A percentile compares a stretch with the other conserved stretches of the same genome.
These are phyloP conservation scores for Oscheius onirici DNA, from an alignment of 2,888 invertebrate genomes.

Conservation along the genomic window DNA sequence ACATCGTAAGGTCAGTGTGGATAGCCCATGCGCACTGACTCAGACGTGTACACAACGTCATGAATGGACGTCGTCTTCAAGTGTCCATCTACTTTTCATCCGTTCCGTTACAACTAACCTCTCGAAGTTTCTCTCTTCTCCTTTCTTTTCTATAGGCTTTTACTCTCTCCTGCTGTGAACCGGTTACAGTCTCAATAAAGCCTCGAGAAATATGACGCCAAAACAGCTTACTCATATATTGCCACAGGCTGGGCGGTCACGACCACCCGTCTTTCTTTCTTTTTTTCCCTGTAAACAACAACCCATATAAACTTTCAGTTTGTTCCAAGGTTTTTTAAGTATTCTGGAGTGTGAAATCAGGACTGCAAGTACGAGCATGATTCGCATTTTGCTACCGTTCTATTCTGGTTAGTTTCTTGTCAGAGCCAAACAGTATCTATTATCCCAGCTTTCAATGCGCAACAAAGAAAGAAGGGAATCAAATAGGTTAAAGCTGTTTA, in stretches of 20 bases:
- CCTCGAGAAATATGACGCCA: conserved; percentile 11
- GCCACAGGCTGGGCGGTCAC: neutral
- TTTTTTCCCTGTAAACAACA: too few species aligned
- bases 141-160: neutral
- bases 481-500: too few species aligned
- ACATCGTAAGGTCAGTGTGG: conserved; percentile 21
- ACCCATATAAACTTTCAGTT: too few species aligned
- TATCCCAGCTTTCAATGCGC: too few species aligned
- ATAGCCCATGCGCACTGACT: conserved; percentile 6
- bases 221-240: conserved; percentile 15
- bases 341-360: too few species aligned
- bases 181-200: conserved; percentile 24
- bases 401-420: too few species aligned
- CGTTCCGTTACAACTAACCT: neutral
- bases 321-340: too few species aligned
- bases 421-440: too few species aligned
- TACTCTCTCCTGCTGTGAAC: conserved; percentile 20
- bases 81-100: conserved; percentile 5
- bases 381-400: too few species aligned
- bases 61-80: conserved; percentile 25
- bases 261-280: neutral
- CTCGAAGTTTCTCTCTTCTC: conserved; percentile 8
- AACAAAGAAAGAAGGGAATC: too few species aligned
- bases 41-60: conserved; percentile 7
- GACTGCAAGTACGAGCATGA: too few species aligned